These are phyloP conservation scores for Leucophora obtusa DNA, from an alignment of 2,888 invertebrate genomes.

Conservation along the genomic window DNA sequence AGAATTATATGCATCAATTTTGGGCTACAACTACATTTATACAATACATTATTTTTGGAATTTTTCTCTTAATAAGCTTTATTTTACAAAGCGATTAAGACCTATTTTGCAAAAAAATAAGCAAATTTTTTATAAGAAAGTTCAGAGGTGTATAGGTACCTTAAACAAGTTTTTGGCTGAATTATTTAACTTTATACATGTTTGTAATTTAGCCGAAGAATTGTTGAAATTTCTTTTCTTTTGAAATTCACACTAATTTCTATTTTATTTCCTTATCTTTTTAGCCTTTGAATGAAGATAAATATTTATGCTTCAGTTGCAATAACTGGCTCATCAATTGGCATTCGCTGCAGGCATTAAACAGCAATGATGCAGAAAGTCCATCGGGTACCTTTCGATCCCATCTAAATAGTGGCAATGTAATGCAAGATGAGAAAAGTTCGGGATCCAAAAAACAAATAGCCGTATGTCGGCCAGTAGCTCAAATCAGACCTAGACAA, in stretches of 20 bases:
- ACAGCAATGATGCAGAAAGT: slow-evolving; percentile 76
- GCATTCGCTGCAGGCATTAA: slow-evolving; percentile 77
- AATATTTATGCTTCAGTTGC: slow-evolving; percentile 78
- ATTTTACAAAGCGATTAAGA: too few species aligned
- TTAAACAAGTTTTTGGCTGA: too few species aligned
- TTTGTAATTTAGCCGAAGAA: too few species aligned
- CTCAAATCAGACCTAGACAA: slow-evolving; percentile 67
- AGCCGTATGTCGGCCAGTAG: slow-evolving; percentile 65
- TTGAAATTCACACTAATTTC: background rate
- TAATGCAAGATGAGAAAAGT: slow-evolving; percentile 56
- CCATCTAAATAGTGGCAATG: slow-evolving; percentile 70
- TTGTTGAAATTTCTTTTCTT: too few species aligned
- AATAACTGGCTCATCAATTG: slow-evolving; percentile 79
- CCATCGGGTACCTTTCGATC: slow-evolving; percentile 73
- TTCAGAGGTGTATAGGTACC: too few species aligned
- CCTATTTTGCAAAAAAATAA: too few species aligned
- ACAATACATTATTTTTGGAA: too few species aligned
- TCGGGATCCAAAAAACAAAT: slow-evolving; percentile 55
- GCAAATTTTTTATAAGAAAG: too few species aligned
- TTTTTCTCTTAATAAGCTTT: too few species aligned
- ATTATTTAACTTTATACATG: too few species aligned
- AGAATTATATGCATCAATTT: too few species aligned
- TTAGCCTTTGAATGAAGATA: slow-evolving; percentile 78
- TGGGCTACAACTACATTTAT: too few species aligned
- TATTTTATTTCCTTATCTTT: slow-evolving; percentile 54